These are phyloP conservation scores for Neolamprologus sp. DNA, from an alignment of 2,113 vertebrate genomes.

Conservation along the genomic window DNA sequence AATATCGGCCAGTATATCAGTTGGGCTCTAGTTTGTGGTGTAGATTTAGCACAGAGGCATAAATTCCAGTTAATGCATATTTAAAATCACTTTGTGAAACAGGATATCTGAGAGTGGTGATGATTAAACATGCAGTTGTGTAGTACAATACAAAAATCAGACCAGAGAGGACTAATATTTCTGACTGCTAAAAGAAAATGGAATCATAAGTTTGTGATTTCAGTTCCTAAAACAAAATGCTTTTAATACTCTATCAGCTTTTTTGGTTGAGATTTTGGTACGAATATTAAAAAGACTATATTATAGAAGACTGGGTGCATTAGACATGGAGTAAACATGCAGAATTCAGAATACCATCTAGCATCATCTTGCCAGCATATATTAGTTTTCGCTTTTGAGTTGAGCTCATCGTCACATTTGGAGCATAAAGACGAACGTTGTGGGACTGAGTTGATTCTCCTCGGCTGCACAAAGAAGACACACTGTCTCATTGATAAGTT, in stretches of 20 bases:
- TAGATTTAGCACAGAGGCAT: neutral
- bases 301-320: neutral
- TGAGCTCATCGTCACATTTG: conserved; percentile 21
- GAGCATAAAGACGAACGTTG: conserved; percentile 52
- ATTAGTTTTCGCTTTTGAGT: conserved; percentile 8
- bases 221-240: neutral
- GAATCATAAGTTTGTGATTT: neutral
- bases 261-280: neutral
- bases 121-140: neutral
- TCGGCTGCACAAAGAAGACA: conserved; percentile 31
- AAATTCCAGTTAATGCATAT: neutral
- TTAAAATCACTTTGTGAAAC: neutral
- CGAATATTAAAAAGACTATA: neutral
- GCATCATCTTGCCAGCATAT: neutral
- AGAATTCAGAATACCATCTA: neutral
- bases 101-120: neutral
- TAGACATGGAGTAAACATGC: neutral
- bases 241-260: neutral
- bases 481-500: conserved; percentile 42
- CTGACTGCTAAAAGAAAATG: neutral
- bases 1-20: neutral
- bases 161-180: neutral
- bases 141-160: neutral
- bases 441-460: conserved; percentile 11
- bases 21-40: neutral